These are phyloP conservation scores for Eleginops maclovinus DNA, from an alignment of 2,113 vertebrate genomes.

Conservation along the genomic window DNA sequence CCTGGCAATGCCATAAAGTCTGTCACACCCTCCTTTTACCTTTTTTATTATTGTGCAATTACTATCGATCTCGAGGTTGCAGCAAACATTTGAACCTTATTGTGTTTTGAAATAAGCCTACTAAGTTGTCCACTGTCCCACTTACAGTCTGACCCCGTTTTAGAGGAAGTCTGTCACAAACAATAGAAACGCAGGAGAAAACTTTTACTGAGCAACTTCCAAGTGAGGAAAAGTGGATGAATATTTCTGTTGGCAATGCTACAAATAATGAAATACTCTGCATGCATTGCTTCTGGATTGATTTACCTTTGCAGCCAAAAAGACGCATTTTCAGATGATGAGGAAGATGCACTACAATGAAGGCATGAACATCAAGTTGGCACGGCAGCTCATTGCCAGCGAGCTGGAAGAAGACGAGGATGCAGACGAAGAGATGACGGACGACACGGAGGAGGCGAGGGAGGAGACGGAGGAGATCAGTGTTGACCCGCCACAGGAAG, in stretches of 20 bases:
- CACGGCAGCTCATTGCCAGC: conserved; percentile 94
- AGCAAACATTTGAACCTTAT: background rate
- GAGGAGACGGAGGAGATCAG: conserved; percentile 87
- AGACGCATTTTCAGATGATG: conserved; percentile 96
- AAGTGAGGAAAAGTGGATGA: background rate
- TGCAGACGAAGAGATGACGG: conserved; percentile 89
- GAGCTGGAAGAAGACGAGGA: conserved; percentile 90
- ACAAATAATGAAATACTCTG: background rate
- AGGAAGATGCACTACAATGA: conserved; percentile 99
- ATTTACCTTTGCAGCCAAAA: conserved; percentile 84
- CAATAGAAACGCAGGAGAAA: background rate
- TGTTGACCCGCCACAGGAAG: conserved; percentile 85
- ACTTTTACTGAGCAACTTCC: background rate
- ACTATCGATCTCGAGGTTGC: background rate
- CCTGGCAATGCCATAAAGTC: background rate
- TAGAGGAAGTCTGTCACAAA: background rate
- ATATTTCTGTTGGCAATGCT: background rate
- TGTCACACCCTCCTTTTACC: background rate
- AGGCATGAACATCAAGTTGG: conserved; percentile 95
- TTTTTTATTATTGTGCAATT: background rate
- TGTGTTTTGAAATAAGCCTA: background rate
- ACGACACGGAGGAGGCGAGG: conserved; percentile 84
- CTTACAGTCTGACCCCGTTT: background rate
- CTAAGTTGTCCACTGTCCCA: background rate
- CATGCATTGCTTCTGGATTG: background rate